A percentile compares a stretch with the other conserved stretches of the same genome.
Evolutionary conservation across 2,888 invertebrate species (phyloP).

Genomic region (Poecilus cupreus): DNA sequence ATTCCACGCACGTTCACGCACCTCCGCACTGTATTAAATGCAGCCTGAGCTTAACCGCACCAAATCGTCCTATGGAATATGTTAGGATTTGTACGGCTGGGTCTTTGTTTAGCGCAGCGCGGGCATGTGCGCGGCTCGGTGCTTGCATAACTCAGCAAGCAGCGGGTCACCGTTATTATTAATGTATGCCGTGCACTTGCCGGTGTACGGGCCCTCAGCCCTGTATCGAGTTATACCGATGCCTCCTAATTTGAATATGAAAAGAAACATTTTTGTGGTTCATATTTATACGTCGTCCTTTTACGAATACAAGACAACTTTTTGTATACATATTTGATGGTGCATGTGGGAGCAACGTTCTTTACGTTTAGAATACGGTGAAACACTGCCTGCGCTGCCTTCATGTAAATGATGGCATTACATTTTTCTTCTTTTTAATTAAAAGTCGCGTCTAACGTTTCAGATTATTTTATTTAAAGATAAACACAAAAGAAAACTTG

Average conservation of each 20-base stretch:
- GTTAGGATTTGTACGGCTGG: neutral
- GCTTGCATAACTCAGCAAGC: neutral
- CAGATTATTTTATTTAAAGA: slow-evolving; percentile 42
- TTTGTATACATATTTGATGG: slow-evolving; percentile 42
- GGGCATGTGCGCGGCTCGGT: slow-evolving; percentile 1
- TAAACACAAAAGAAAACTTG: slow-evolving; percentile 22
- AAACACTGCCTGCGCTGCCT: slow-evolving; percentile 5
- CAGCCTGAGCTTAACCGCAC: neutral
- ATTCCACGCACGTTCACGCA: slow-evolving; percentile 47
- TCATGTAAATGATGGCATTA: slow-evolving; percentile 34
- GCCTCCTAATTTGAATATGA: slow-evolving; percentile 53
- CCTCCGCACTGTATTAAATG: slow-evolving; percentile 25
- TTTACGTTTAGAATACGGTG: neutral
- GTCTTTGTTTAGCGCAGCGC: slow-evolving; percentile 11
- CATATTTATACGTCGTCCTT: slow-evolving; percentile 43
- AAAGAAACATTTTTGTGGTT: slow-evolving; percentile 54
- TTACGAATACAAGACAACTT: slow-evolving; percentile 41
- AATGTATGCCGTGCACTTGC: slow-evolving; percentile 54
- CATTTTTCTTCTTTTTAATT: slow-evolving; percentile 37
- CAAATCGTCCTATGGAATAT: neutral
- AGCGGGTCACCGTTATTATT: slow-evolving; percentile 52
- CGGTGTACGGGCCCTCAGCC: neutral
- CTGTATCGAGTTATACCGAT: slow-evolving; percentile 40
- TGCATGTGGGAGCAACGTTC: slow-evolving; percentile 34
- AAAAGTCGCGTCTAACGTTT: slow-evolving; percentile 41